Evolutionary conservation across 2,888 invertebrate genomes (phyloP).

Genomic region (Lochmaea capreae): DNA sequence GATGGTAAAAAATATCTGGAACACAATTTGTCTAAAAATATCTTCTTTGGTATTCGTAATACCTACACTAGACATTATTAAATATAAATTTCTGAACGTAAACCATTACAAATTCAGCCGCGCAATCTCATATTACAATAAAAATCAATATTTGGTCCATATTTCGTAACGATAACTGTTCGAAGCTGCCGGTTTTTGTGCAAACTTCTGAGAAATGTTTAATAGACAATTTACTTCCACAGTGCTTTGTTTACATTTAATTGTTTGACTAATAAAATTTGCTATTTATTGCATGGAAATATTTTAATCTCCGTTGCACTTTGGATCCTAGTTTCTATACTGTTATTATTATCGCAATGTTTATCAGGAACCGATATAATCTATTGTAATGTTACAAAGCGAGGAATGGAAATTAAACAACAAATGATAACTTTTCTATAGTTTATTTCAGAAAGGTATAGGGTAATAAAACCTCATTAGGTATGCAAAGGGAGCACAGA

Average conservation of each 20-base stretch:
- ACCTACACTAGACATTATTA: not conserved
- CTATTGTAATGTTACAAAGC: no score
- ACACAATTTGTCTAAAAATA: slow-evolving; percentile 15
- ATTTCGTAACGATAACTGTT: slow-evolving; percentile 2
- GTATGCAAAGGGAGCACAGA: no score
- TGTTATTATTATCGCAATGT: not conserved
- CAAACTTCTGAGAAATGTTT: not conserved
- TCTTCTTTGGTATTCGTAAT: not conserved
- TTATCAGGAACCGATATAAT: not conserved
- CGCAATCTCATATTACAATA: slow-evolving; percentile 15
- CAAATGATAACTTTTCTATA: no score
- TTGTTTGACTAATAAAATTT: not conserved
- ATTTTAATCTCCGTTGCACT: not conserved
- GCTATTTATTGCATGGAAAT: not conserved
- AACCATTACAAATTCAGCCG: slow-evolving; percentile 6
- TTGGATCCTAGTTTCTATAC: not conserved
- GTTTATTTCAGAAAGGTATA: no score
- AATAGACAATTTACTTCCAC: not conserved
- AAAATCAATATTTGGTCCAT: slow-evolving; percentile 23
- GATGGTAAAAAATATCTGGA: not conserved
- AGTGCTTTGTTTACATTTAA: not conserved
- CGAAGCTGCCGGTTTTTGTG: slow-evolving; percentile 4
- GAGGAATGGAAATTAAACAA: no score
- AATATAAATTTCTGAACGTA: slow-evolving; percentile 1
- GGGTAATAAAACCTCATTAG: no score